Evolutionary conservation across 2,797 vertebrate species (phyloP).

Genomic region (Menidia menidia): DNA sequence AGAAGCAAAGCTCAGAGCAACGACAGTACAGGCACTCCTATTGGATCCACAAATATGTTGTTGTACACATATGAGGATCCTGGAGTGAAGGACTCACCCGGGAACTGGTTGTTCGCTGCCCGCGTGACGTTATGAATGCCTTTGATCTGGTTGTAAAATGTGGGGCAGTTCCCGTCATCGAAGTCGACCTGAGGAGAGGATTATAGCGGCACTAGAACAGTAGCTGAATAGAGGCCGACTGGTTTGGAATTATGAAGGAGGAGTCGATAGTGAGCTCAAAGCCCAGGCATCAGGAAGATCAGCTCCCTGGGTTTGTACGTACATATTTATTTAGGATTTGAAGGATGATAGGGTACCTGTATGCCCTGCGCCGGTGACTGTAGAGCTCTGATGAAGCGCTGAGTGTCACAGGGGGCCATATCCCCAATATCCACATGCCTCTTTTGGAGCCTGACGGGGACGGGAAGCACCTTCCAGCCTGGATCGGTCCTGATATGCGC

Average conservation of each 20-base stretch:
- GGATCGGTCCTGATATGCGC: slow-evolving; percentile 70
- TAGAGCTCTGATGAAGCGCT: slow-evolving; percentile 76
- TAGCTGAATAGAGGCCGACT: no score
- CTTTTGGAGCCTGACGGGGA: slow-evolving; percentile 78
- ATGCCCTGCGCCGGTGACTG: slow-evolving; percentile 82
- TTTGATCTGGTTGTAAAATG: slow-evolving; percentile 85
- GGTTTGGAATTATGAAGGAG: no score
- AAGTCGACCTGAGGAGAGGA: slow-evolving; percentile 81
- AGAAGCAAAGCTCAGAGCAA: not conserved
- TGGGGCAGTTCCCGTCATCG: slow-evolving; percentile 87
- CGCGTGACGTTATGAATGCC: slow-evolving; percentile 82
- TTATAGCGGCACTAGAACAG: no score
- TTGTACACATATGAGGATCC: no score
- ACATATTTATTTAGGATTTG: no score
- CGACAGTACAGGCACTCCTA: no score
- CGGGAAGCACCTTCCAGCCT: slow-evolving; percentile 80
- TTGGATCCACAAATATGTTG: no score
- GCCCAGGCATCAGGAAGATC: no score
- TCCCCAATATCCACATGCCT: slow-evolving; percentile 86
- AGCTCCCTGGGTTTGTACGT: no score
- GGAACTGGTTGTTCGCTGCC: slow-evolving; percentile 77
- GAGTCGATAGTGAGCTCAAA: no score
- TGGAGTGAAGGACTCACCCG: slow-evolving; percentile 61
- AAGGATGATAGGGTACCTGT: slow-evolving; percentile 48
- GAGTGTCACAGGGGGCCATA: slow-evolving; percentile 81